Base-by-base conservation (phyloP, 2,797 vertebrate species). In the Chlorospingus semifuscus region DNA sequence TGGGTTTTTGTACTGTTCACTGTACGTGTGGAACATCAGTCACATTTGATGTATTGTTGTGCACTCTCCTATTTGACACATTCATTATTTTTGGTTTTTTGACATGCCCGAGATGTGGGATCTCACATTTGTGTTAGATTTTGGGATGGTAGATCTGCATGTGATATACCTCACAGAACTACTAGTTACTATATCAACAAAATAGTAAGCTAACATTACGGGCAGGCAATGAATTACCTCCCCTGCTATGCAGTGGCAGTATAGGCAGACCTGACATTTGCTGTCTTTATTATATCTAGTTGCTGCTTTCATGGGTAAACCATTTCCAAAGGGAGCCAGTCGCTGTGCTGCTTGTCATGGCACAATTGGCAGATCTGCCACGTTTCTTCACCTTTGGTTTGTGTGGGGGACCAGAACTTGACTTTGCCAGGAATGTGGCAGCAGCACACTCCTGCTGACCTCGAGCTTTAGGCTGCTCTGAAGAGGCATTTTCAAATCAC, bases 101-200 rank as follows among this genome's bases (percentile, higher is more conserved):
- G 71, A 63, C 2, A 19, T 50, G 21, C 2, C 2, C 0, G 2
- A 88, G 50, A 88, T 92, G 71, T 89, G 74, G 55, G 63, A 74
- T 90, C 80, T 85, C 52, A 26, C 9, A 5, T 47, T 94, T 93
- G 65, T 77, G 30, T 87, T 84, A 82, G 70, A 65, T 88, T 76
- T 92, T 76, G 79, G 52, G 66, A 32, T 77, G 82, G 57, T 93
- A 87, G 75, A 79, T 94, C 85, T 94, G 75, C 66, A 56, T 89
- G 52, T 78, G 71, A 96, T 95, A 97, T 96, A 96, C 96, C 97
- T 97, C 96, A 97, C 81, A 86, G 85, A 95, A 90, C n/a, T 92
- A 44, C 71, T 90, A 86, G 52, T 79, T 83, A 87, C 24, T 87
- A 17, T 83, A 75, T 91, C 50, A 36, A 55, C 64, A 91, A 74